A percentile compares a stretch with the other conserved stretches of the same genome.
Evolutionary conservation across 2,888 invertebrate species (phyloP).

Genomic region (Embidobia sp.): DNA sequence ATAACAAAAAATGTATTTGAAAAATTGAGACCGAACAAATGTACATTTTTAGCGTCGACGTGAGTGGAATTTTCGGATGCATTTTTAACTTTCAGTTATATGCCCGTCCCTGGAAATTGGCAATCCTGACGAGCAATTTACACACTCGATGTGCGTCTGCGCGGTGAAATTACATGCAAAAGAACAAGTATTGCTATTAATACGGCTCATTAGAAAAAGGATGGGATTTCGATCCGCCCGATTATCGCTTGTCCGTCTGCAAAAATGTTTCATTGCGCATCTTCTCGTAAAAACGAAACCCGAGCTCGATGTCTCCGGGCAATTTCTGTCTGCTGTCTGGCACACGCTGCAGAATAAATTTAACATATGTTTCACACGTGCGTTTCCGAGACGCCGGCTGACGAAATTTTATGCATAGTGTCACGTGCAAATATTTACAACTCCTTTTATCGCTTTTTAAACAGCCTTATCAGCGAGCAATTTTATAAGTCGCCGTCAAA

Average conservation of each 20-base stretch:
- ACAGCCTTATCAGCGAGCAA: no score
- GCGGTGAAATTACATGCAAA: conserved; percentile 11
- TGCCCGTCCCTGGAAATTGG: conserved; percentile 36
- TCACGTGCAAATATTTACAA: conserved; percentile 18
- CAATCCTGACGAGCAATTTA: conserved; percentile 23
- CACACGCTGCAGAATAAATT: not conserved
- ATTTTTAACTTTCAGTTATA: no score
- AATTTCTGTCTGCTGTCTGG: not conserved
- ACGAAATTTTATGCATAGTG: conserved; percentile 8
- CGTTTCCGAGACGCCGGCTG: conserved; percentile 1
- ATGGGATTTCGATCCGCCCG: conserved; percentile 21
- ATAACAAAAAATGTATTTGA: no score
- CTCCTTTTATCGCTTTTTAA: conserved; percentile 4
- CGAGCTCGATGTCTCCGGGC: not conserved
- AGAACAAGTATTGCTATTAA: conserved; percentile 16
- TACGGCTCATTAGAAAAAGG: conserved; percentile 14
- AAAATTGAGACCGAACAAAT: no score
- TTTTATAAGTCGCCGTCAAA: no score
- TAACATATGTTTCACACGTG: conserved; percentile 38
- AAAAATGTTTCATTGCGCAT: not conserved
- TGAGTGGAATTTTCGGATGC: no score
- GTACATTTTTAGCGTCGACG: no score
- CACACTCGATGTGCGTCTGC: conserved; percentile 15
- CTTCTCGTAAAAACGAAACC: no score
- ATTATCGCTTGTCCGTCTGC: not conserved